Conservation (phyloP, 2,797 vertebrate genomes). For the Podargus strigoides region DNA sequence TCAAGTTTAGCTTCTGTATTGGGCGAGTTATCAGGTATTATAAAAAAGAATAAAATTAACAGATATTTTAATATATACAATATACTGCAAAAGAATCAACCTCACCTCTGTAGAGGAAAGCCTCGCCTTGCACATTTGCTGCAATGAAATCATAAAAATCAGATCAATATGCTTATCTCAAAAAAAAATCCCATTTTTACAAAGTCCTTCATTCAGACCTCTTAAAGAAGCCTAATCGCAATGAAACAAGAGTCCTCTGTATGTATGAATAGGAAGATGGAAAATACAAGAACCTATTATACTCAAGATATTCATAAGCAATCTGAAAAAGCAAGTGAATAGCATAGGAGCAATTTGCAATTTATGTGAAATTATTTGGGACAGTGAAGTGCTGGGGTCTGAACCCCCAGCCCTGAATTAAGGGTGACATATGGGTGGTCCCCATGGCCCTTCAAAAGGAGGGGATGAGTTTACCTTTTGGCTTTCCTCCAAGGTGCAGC, state of each 20-base stretch:
- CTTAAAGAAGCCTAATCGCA: background rate
- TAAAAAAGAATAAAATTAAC: background rate
- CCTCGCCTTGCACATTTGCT: background rate
- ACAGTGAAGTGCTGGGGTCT: too few species aligned
- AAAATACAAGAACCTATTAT: background rate
- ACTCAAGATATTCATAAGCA: background rate
- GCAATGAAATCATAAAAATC: background rate
- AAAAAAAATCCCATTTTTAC: background rate
- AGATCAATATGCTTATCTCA: background rate
- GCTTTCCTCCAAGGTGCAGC: too few species aligned
- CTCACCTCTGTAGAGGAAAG: background rate
- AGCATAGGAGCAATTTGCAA: background rate
- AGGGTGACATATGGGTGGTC: too few species aligned
- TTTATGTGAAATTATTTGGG: background rate
- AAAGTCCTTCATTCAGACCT: background rate
- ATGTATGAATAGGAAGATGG: fast-evolving
- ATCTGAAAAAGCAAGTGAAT: background rate
- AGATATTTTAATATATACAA: background rate
- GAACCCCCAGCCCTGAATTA: too few species aligned
- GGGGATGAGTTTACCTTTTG: too few species aligned
- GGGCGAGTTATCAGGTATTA: background rate
- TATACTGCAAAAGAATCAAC: background rate
- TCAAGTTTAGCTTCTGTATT: background rate
- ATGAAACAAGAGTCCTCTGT: background rate
- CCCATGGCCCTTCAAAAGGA: too few species aligned